Conservation (phyloP, 2,888 invertebrate genomes). For the Smittia aterrima region DNA sequence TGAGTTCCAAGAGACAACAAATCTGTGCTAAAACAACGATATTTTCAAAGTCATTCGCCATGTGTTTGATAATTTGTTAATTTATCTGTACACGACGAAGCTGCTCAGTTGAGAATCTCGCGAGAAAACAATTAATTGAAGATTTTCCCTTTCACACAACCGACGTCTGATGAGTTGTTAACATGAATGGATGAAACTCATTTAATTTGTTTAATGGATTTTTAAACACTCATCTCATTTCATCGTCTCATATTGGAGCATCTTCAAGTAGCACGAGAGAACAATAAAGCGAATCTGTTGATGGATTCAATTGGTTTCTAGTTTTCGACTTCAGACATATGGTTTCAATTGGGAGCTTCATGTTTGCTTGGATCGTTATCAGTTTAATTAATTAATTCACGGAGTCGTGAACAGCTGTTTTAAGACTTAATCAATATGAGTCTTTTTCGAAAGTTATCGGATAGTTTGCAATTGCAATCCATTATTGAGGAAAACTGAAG, state of each 20-base stretch:
- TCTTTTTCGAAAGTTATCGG: no score
- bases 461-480: no score
- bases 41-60: not conserved
- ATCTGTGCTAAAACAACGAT: not conserved
- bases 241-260: constrained; percentile 2
- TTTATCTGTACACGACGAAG: not conserved
- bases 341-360: constrained; percentile 5
- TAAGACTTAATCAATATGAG: not conserved
- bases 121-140: constrained; percentile 11
- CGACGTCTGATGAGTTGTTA: not conserved
- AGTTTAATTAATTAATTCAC: constrained; percentile 29
- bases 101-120: not conserved
- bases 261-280: not conserved
- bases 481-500: no score
- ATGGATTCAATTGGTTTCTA: constrained; percentile 32
- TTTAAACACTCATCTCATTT: constrained; percentile 28
- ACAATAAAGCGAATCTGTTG: constrained; percentile 26
- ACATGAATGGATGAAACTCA: not conserved
- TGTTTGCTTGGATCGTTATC: constrained; percentile 2
- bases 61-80: constrained; percentile 11
- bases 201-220: constrained; percentile 36
- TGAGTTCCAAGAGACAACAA: not conserved
- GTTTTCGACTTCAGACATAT: constrained; percentile 19
- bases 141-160: not conserved
- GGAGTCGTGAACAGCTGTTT: constrained; percentile 11